Evolutionary conservation across 2,888 invertebrate genomes (phyloP).

Genomic region (Diarsia rubi): DNA sequence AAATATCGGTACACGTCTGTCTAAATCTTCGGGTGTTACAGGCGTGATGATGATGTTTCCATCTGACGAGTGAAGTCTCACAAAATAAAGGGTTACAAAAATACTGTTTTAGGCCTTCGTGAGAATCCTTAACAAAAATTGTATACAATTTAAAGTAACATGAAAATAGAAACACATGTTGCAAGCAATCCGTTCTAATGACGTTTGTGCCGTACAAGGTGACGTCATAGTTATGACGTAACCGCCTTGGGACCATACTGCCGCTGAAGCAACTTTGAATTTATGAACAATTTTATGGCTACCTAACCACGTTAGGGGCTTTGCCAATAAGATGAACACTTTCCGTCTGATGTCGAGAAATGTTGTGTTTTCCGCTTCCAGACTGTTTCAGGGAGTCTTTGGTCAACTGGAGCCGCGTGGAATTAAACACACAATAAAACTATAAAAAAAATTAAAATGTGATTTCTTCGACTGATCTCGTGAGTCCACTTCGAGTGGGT

Average conservation of each 20-base stretch:
- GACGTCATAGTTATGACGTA: slow-evolving; percentile 33
- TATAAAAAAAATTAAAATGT: too few relatives aligned
- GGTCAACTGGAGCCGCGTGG: too few relatives aligned
- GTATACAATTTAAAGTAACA: background rate
- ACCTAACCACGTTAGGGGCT: background rate
- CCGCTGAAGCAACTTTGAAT: background rate
- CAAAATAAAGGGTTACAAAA: background rate
- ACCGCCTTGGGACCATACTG: background rate
- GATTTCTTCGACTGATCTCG: too few relatives aligned
- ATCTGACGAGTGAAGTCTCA: background rate
- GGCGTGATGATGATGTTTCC: too few relatives aligned
- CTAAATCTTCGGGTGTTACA: too few relatives aligned
- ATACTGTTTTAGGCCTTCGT: background rate
- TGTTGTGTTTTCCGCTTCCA: too few relatives aligned
- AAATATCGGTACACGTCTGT: too few relatives aligned
- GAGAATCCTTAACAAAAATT: background rate
- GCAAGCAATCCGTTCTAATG: slow-evolving; percentile 32
- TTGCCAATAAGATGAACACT: background rate
- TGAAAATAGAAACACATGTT: slow-evolving; percentile 34
- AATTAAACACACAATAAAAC: too few relatives aligned
- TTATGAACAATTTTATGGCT: slow-evolving; percentile 15
- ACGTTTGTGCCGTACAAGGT: slow-evolving; percentile 26
- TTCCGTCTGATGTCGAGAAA: too few relatives aligned
- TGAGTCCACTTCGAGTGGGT: too few relatives aligned
- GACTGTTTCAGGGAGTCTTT: too few relatives aligned